Conservation (phyloP, 2,797 vertebrate species). For the Zalophus californianus region DNA sequence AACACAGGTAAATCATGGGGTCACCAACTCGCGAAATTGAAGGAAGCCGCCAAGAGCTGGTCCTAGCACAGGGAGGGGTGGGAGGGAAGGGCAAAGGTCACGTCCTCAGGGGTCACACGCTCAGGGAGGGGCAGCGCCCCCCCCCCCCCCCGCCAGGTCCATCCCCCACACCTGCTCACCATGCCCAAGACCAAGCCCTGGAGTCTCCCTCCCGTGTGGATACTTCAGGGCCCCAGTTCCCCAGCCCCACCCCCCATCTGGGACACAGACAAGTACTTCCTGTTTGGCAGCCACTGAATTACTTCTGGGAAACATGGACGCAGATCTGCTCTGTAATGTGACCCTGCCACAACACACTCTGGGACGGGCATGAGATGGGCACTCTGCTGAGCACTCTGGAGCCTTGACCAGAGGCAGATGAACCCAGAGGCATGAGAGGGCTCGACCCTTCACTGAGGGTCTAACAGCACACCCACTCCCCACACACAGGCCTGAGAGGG, state of each 20-base stretch:
- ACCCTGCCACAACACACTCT: not conserved
- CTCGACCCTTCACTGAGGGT: accelerated
- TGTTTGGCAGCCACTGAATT: not conserved
- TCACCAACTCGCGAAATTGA: not conserved
- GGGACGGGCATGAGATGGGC: not conserved
- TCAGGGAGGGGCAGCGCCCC: not conserved
- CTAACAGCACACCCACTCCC: not conserved
- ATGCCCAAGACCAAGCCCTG: not conserved
- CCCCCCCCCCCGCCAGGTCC: no score
- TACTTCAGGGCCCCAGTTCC: not conserved
- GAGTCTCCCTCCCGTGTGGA: not conserved
- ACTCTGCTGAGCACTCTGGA: not conserved
- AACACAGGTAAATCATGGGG: not conserved
- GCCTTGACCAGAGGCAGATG: not conserved
- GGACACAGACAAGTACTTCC: not conserved
- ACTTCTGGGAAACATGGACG: not conserved
- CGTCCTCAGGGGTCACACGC: not conserved
- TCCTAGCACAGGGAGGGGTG: not conserved
- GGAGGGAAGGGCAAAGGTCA: no score
- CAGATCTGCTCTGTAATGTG: not conserved
- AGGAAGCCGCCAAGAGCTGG: not conserved
- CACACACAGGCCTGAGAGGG: not conserved
- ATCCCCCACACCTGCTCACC: not conserved
- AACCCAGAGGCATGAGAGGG: not conserved
- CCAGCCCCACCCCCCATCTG: no score